Percentiles rank a stretch among this genome's conserved stretches.
These are phyloP conservation scores for Sylvietta virens DNA, from an alignment of 2,113 vertebrate genomes.

Conservation along the genomic window DNA sequence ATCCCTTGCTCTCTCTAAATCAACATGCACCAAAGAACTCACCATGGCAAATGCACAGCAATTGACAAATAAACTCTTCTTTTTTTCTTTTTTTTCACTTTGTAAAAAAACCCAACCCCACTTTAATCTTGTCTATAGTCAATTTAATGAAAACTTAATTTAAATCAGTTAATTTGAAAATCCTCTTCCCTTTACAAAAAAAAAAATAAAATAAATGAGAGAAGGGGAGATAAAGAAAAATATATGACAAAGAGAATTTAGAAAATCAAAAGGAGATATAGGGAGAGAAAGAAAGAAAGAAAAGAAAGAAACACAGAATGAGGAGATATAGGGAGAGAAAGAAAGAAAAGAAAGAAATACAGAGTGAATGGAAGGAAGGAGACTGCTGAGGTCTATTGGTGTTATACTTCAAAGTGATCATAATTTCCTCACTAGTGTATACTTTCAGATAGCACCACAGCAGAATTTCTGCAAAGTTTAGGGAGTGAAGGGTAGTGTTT, in stretches of 20 bases:
- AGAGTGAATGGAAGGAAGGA: neutral
- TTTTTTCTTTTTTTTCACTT: neutral
- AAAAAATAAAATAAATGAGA: neutral
- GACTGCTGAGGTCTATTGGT: neutral
- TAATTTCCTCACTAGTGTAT: neutral
- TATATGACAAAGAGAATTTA: neutral
- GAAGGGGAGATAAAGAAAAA: neutral
- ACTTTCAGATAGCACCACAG: neutral
- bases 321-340: neutral
- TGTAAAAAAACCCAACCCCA: neutral
- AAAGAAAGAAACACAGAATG: neutral
- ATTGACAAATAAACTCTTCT: neutral
- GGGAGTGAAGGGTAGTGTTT: neutral
- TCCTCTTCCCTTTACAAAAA: neutral
- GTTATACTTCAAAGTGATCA: neutral
- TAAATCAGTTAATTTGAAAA: constrained; percentile 12
- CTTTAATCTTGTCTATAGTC: constrained; percentile 21
- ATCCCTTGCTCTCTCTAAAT: neutral
- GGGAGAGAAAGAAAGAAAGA: neutral
- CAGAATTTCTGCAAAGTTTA: neutral
- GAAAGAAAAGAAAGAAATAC: neutral
- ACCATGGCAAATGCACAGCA: neutral
- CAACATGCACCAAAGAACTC: neutral
- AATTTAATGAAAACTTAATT: constrained; percentile 23
- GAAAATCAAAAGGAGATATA: neutral